Percentiles rank a stretch among this genome's conserved stretches.
Conservation (phyloP, 2,888 invertebrate species). For the Noctuana brunneofusca region DNA sequence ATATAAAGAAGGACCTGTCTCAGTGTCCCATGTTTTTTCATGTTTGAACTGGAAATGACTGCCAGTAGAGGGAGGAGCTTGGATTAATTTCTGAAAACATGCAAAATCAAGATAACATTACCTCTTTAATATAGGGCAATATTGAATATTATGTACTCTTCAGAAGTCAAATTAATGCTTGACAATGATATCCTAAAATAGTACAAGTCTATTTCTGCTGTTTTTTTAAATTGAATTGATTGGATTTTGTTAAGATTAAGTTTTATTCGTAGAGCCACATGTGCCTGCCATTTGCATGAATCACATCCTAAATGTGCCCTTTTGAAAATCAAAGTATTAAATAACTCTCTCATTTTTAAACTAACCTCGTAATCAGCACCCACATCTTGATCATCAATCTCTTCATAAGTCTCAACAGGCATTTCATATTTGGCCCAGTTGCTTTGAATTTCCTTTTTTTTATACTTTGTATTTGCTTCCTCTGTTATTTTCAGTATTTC, state of each 20-base stretch:
- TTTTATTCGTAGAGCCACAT: too few relatives aligned
- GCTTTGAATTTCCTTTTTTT: constrained; percentile 76
- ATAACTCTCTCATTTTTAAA: neutral
- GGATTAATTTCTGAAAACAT: constrained; percentile 64
- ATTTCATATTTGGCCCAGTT: constrained; percentile 80
- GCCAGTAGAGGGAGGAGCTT: constrained; percentile 67
- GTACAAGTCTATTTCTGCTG: too few relatives aligned
- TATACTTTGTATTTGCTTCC: constrained; percentile 70
- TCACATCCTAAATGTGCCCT: too few relatives aligned
- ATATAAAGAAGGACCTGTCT: too few relatives aligned
- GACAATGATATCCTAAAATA: too few relatives aligned
- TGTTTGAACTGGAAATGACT: constrained; percentile 80
- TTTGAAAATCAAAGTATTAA: neutral
- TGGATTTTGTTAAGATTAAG: too few relatives aligned
- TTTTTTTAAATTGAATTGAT: too few relatives aligned
- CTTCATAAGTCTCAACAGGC: constrained; percentile 74
- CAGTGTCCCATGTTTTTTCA: constrained; percentile 75
- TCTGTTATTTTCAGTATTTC: constrained; percentile 76
- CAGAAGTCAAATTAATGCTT: too few relatives aligned
- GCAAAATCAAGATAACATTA: neutral
- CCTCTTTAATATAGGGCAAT: too few relatives aligned
- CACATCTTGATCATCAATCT: constrained; percentile 68
- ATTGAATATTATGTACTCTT: too few relatives aligned
- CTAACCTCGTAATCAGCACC: constrained; percentile 78
- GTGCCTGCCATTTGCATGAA: too few relatives aligned